Evolutionary conservation across 2,113 vertebrate genomes (phyloP).

Genomic region (Rostratula benghalensis): DNA sequence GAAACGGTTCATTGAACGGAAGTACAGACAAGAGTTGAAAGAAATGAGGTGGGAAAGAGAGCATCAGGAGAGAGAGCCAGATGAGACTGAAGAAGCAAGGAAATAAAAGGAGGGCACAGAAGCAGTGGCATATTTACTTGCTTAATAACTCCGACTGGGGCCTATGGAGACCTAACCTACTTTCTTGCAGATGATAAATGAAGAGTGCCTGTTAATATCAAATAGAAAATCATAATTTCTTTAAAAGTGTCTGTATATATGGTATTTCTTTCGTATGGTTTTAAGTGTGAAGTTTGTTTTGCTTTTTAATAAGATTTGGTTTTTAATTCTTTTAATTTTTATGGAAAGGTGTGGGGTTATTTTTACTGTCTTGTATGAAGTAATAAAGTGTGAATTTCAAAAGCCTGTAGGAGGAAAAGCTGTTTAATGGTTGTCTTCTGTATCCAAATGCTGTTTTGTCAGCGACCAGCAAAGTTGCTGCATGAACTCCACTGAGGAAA

Average conservation of each 20-base stretch:
- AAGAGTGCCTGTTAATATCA: constrained; percentile 58
- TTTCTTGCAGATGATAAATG: constrained; percentile 67
- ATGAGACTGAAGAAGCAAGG: constrained; percentile 85
- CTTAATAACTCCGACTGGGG: constrained; percentile 64
- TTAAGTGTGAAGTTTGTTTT: constrained; percentile 34
- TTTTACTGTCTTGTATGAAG: constrained; percentile 47
- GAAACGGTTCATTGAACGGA: constrained; percentile 99
- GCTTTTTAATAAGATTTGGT: constrained; percentile 27
- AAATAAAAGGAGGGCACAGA: constrained; percentile 77
- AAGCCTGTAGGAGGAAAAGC: neutral
- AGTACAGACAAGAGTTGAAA: constrained; percentile 98
- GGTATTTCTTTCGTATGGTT: constrained; percentile 25
- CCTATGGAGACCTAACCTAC: constrained; percentile 65
- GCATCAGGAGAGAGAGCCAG: constrained; percentile 90
- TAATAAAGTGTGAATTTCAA: constrained; percentile 65
- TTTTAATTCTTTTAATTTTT: constrained; percentile 47
- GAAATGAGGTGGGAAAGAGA: constrained; percentile 98
- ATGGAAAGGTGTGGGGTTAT: constrained; percentile 16
- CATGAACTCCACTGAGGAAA: neutral
- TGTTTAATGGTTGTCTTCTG: neutral
- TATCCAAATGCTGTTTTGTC: neutral
- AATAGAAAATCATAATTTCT: constrained; percentile 43
- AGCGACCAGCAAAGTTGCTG: neutral
- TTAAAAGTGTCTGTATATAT: neutral
- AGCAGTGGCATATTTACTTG: constrained; percentile 61